Conservation (phyloP, 2,113 vertebrate genomes). For the Chionodraco myersi region DNA sequence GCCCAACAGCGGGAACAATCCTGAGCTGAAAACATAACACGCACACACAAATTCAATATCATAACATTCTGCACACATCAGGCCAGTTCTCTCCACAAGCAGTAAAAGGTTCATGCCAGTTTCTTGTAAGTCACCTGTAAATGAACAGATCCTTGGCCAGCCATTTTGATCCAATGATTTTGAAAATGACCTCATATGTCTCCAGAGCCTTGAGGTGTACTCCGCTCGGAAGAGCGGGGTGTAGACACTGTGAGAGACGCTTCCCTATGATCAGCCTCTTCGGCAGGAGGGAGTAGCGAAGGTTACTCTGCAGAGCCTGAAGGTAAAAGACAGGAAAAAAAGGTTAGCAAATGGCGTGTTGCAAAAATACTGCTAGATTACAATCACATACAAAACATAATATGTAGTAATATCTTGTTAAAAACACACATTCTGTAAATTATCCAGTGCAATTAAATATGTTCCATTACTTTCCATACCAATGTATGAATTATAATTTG, state of each 20-base stretch:
- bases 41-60: conserved; percentile 1
- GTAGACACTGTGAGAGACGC: conserved; percentile 94
- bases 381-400: no score
- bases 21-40: conserved; percentile 83
- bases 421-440: no score
- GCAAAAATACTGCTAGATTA: no score
- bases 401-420: no score
- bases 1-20: conserved; percentile 93
- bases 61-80: conserved; percentile 5
- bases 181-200: conserved; percentile 98
- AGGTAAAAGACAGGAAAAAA: not conserved
- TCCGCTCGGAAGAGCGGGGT: conserved; percentile 95
- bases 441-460: no score
- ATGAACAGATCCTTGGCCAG: conserved; percentile 93
- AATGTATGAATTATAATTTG: no score
- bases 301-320: conserved; percentile 97
- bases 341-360: no score
- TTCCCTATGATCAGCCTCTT: conserved; percentile 94
- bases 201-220: conserved; percentile 97
- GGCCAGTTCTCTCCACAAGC: not conserved
- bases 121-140: conserved; percentile 85
- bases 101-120: not conserved
- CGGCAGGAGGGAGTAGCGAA: conserved; percentile 94
- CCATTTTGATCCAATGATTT: conserved; percentile 97
- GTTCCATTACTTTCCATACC: no score